Percentiles rank a stretch among this genome's conserved stretches.
Conservation (phyloP, 2,113 vertebrate genomes). For the Donacobius atricapilla region DNA sequence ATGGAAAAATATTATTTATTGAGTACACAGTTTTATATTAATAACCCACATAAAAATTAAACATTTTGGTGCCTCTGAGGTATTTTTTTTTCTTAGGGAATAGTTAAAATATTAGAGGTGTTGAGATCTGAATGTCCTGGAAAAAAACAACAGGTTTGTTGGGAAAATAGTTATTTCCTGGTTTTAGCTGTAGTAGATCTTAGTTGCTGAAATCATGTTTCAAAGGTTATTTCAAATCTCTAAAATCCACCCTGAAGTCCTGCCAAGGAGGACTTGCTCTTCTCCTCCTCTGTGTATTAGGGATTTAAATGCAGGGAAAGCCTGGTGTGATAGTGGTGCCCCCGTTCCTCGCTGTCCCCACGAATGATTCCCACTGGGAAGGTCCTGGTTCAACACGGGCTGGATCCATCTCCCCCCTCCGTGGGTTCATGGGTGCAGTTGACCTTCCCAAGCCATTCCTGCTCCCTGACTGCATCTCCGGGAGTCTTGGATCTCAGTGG, state of each 20-base stretch:
- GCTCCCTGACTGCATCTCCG: neutral
- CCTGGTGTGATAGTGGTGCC: too few relatives aligned
- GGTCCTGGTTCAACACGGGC: rapidly evolving
- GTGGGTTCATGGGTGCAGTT: rapidly evolving
- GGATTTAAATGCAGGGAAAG: too few relatives aligned
- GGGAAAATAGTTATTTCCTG: neutral
- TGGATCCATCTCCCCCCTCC: neutral
- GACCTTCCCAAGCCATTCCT: neutral
- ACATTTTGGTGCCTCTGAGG: neutral
- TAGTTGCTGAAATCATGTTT: neutral
- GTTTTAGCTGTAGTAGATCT: neutral
- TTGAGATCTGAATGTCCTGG: neutral
- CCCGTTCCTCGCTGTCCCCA: neutral
- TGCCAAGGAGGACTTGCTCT: neutral
- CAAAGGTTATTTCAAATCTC: neutral
- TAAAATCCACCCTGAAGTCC: neutral
- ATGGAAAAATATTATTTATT: neutral
- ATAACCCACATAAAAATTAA: neutral
- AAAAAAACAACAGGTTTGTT: neutral
- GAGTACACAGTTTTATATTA: neutral
- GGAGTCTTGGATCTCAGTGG: rapidly evolving
- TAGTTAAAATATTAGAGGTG: neutral
- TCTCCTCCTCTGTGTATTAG: neutral
- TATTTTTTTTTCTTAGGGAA: neutral
- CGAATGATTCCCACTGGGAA: neutral